Evolutionary conservation across 2,888 invertebrate genomes (phyloP).

Genomic region (Amphiduros pacificus): DNA sequence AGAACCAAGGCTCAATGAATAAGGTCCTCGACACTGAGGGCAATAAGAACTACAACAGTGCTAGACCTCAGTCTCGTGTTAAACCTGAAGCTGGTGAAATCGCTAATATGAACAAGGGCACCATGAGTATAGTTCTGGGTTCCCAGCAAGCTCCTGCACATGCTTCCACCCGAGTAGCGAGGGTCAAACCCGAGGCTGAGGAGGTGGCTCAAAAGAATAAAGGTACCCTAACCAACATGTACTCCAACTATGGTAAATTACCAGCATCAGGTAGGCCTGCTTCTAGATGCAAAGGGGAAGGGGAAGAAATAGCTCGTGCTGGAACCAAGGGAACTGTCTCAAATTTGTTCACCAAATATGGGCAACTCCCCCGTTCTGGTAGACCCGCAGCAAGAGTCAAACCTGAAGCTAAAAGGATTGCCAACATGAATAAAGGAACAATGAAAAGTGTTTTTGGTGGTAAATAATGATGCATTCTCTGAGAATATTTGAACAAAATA

Average conservation of each 20-base stretch:
- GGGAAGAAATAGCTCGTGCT: constrained; percentile 7
- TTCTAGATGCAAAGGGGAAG: constrained; percentile 23
- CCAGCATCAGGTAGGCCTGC: constrained; percentile 10
- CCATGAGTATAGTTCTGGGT: constrained; percentile 18
- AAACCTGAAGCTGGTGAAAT: constrained; percentile 15
- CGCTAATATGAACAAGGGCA: constrained; percentile 18
- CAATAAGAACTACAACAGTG: constrained; percentile 6
- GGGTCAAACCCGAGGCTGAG: constrained; percentile 25
- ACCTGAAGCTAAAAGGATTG: constrained; percentile 15
- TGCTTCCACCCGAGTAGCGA: constrained; percentile 1
- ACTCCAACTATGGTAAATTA: constrained; percentile 20
- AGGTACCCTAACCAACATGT: constrained; percentile 18
- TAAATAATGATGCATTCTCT: too few species aligned
- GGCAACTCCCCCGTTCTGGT: constrained; percentile 2
- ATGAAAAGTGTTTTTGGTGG: background rate
- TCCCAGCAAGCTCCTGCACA: background rate
- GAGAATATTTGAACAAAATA: too few species aligned
- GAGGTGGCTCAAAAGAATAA: constrained; percentile 16
- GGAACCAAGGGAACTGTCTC: constrained; percentile 11
- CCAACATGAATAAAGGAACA: constrained; percentile 14
- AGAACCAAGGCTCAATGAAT: constrained; percentile 16
- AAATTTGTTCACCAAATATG: constrained; percentile 15
- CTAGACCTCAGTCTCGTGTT: constrained; percentile 18
- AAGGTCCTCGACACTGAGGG: background rate
- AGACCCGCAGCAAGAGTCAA: constrained; percentile 18